Evolutionary conservation across 2,797 vertebrate genomes (phyloP).

Genomic region (Thaleichthys pacificus): DNA sequence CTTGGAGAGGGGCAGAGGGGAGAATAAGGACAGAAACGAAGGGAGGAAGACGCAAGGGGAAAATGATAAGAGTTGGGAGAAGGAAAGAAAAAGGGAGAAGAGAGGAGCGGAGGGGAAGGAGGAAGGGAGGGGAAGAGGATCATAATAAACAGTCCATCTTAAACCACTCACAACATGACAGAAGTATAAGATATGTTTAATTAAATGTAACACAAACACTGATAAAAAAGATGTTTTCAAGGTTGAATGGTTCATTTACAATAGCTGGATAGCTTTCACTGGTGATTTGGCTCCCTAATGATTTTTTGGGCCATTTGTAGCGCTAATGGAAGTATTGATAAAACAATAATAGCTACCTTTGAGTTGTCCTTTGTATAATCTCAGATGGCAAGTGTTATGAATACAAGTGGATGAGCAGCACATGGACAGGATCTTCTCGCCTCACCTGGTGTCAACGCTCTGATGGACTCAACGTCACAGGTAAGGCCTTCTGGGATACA

Average conservation of each 20-base stretch:
- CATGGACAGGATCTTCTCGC: slow-evolving; percentile 78
- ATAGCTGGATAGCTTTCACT: slow-evolving; percentile 18
- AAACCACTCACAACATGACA: slow-evolving; percentile 38
- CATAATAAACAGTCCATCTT: slow-evolving; percentile 21
- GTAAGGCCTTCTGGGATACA: slow-evolving; percentile 57
- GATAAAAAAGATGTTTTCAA: slow-evolving; percentile 53
- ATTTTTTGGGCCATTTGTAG: slow-evolving; percentile 59
- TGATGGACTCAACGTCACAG: slow-evolving; percentile 93
- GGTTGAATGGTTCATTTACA: slow-evolving; percentile 61
- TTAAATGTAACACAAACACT: slow-evolving; percentile 19
- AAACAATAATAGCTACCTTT: slow-evolving; percentile 57
- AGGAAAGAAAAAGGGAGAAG: slow-evolving; percentile 18
- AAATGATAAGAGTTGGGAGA: not conserved
- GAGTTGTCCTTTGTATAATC: slow-evolving; percentile 17
- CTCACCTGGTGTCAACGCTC: slow-evolving; percentile 92
- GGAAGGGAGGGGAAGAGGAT: not conserved
- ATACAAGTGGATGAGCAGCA: slow-evolving; percentile 88
- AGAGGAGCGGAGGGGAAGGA: not conserved
- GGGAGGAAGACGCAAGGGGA: not conserved
- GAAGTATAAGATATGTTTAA: slow-evolving; percentile 14
- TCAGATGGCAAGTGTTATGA: slow-evolving; percentile 91
- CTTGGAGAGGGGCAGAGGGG: not conserved
- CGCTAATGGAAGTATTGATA: slow-evolving; percentile 66
- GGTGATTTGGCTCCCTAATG: slow-evolving; percentile 55
- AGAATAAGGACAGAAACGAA: not conserved